Base-by-base conservation (phyloP, 2,888 invertebrate species). In the Lepidonotus clava region DNA sequence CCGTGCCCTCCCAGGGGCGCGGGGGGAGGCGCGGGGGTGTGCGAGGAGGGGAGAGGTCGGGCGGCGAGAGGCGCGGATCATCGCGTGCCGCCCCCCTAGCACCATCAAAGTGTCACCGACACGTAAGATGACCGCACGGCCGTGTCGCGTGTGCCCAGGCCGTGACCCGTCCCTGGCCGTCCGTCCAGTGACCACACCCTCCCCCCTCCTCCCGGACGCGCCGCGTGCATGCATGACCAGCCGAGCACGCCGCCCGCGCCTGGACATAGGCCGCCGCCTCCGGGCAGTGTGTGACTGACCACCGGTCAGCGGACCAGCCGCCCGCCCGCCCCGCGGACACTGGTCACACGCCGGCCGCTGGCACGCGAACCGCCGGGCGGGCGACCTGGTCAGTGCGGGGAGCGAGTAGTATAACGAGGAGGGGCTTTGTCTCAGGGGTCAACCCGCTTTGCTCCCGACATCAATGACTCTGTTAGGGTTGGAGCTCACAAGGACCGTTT, bases 111-210 rank as follows among this genome's bases (percentile, higher is more conserved):
- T 51, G 71, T 80, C 80, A 41, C 77, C 51, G 46, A 18, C 18
- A 80, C 80, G 80, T 80, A 80, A 80, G 80, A 80, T 80, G 80
- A 80, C 80, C 80, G 34, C 80, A 80, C 80, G 46, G 24, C 80
- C 80, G 80, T 80, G 80, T 80, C 80, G 32, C 41, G 80, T 80
- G 80, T 71, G 46, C 5, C 80, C 80, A 38, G 40, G 76, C 51
- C 61, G 71, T 80, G 46, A 80, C 80, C 80, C 51, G 14, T 24
- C 66, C 66, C 24, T n/a, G 6, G 32, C 66, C 24, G 32, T 14
- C 6, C 66, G 8, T 66, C n/a, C 6, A 6, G n/a, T 41, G 51
- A 41, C 41, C 51, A 34, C 80, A 8, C 24, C 66, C 66, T 66
- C 14, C 66, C 28, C 24, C 66, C 11, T 8, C n/a, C 66, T 66